Evolutionary conservation across 1,140 invertebrate genomes (phyloP), one percentile per base, ranked within the genome.

Genomic region (Orchesella cincta): DNA sequence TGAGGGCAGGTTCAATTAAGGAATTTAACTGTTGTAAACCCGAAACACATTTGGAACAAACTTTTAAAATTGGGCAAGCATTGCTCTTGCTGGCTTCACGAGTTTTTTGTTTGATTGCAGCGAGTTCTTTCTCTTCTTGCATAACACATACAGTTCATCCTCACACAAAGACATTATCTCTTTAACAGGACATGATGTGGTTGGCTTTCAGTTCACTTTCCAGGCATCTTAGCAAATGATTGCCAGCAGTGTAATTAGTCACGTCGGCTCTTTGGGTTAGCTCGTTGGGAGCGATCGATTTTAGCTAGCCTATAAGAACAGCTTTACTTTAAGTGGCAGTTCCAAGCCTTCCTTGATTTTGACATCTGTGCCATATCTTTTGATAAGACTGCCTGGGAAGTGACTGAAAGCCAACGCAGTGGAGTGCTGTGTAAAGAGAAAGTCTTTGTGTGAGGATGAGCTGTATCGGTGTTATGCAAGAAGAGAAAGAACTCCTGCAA

Each of bases 71-170:
- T 1, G 39, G 67, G 33, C 76, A 35, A 0, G 78, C 78, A 77
- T 79, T 79, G 36, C 46, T 73, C 31, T 46, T 74, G 23, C 75
- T 74, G 5, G 78, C 78, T 54, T 79, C 78, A n/a, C n/a, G n/a
- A 1, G 78, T 79, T 74, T 79, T 79, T 26, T 74, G 64, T 20
- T 51, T 76, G 20, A 79, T 79, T 76, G 73, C 36, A 23, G 39
- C 71, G 0, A 79, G 34, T 0, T 74, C 75, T 31, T 79, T 79
- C 71, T 79, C 78, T 64, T 79, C 78, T 28, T 77, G 51, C 78
- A 79, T 79, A 18, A 74, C 52, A 20, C 73, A 34, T 76, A 79
- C 29, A 79, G 36, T 72, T 79, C 78, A 1, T 76, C 75, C 67
- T 79, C 75, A 28, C 78, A 79, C 35, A 79, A 52, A 2, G 78